Evolutionary conservation across 1,140 invertebrate genomes (phyloP), one percentile per base, ranked within the genome.

Genomic region (Augochlora pura): DNA sequence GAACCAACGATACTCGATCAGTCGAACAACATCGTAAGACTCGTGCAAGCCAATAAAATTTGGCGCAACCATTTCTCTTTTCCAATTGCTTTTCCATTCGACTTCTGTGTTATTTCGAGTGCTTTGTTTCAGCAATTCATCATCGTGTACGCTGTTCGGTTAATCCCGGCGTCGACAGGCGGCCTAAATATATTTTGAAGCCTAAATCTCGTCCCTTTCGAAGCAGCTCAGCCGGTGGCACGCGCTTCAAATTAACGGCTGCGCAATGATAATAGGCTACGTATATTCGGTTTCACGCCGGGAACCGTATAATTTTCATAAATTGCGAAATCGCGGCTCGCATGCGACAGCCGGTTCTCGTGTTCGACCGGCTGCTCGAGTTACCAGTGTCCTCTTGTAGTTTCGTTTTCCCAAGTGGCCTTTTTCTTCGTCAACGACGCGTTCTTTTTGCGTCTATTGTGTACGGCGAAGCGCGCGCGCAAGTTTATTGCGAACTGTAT

Each of bases 221-320:
- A 3, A 32, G 25, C 18, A 54, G 32, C 21, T 12, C 23, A 73
- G 18, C 49, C 49, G 25, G 42, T 10, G 42, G 59, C 71, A 70
- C 76, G 60, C 42, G 60, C 46, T 54, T 72, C 39, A 54, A 72
- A 42, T 72, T 46, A 27, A 52, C n/a, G 27, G 7, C n/a, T 64
- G 46, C 60, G 16, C 49, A 73, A 73, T 38, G 54, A 66, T 59
- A 73, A 73, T 60, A 73, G 27, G 21, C 49, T 4, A 32, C 32
- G 4, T 65, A 65, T 76, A 69, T 76, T 54, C 21, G 23, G 70
- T 86, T 85, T 85, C 80, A 78, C 10, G n/a, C 52, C 52, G 25
- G 27, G 23, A 25, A 21, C 60, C 67, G 82, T 82, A 65, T 68
- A 54, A 60, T 82, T 82, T 82, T 76, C 83, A 70, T 76, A 72